These are phyloP conservation scores for Cyrtonyx montezumae DNA, from an alignment of 2,113 vertebrate species.

Conservation along the genomic window DNA sequence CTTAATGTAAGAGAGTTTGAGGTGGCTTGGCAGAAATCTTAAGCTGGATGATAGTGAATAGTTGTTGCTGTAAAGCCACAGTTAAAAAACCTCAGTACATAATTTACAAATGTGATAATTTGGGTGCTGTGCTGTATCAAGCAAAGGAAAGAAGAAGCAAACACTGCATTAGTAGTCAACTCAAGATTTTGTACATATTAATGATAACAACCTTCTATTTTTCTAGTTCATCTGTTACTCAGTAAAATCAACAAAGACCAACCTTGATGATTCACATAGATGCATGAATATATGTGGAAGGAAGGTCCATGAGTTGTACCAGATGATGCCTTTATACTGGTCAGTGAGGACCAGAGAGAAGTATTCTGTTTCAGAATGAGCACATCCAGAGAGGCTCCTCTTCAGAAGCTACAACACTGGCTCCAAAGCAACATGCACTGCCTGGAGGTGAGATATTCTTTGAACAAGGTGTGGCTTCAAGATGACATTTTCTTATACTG, in stretches of 20 bases:
- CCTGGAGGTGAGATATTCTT: not conserved
- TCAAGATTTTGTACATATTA: not conserved
- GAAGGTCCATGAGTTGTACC: not conserved
- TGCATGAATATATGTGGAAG: not conserved
- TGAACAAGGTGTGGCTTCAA: not conserved
- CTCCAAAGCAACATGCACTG: not conserved
- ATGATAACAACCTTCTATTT: not conserved
- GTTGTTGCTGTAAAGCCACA: not conserved
- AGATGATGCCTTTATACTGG: not conserved
- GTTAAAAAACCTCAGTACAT: constrained; percentile 7
- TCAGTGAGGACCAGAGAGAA: not conserved
- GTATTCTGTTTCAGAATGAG: not conserved
- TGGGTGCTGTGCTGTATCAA: not conserved
- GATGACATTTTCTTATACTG: not conserved
- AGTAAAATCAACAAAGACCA: not conserved
- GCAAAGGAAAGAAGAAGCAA: not conserved
- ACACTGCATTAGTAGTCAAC: not conserved
- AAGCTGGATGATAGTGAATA: not conserved
- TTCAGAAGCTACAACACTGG: not conserved
- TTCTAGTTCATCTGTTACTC: not conserved
- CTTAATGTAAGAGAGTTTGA: constrained; percentile 26
- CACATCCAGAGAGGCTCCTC: not conserved
- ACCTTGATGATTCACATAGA: not conserved
- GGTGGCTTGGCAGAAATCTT: constrained; percentile 29
- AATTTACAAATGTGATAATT: constrained; percentile 30